Percentiles rank a stretch among this genome's conserved stretches.
Evolutionary conservation across 2,113 vertebrate genomes (phyloP).

Genomic region (Leucosticte australis): DNA sequence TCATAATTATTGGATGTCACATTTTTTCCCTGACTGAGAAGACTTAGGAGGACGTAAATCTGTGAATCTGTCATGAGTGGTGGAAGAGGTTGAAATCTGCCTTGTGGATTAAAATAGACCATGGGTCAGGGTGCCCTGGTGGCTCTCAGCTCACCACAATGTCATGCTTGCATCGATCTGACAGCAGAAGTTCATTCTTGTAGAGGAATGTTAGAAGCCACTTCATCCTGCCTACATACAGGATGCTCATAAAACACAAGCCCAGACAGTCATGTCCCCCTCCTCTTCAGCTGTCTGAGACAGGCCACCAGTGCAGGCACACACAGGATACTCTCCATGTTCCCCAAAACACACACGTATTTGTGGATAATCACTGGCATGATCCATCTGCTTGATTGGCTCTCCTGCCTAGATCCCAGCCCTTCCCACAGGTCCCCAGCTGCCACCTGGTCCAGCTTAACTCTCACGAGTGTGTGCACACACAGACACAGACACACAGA

Average conservation of each 20-base stretch:
- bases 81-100: neutral
- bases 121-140: accelerated
- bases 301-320: neutral
- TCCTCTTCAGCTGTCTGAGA: neutral
- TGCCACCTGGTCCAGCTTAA: neutral
- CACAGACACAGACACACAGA: neutral
- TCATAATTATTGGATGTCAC: neutral
- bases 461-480: accelerated
- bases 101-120: neutral
- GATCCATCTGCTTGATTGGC: accelerated
- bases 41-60: accelerated
- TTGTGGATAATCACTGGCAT: neutral
- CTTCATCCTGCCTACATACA: accelerated
- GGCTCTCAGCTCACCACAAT: neutral
- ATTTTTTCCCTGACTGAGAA: neutral
- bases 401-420: neutral
- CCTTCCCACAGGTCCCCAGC: neutral
- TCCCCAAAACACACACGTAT: neutral
- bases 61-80: accelerated
- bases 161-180: neutral
- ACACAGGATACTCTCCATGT: accelerated
- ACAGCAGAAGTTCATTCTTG: neutral
- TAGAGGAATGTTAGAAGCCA: neutral
- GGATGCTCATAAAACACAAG: neutral
- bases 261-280: accelerated